These are phyloP conservation scores for Cerceris rybyensis DNA, from an alignment of 2,888 invertebrate species.

Conservation along the genomic window DNA sequence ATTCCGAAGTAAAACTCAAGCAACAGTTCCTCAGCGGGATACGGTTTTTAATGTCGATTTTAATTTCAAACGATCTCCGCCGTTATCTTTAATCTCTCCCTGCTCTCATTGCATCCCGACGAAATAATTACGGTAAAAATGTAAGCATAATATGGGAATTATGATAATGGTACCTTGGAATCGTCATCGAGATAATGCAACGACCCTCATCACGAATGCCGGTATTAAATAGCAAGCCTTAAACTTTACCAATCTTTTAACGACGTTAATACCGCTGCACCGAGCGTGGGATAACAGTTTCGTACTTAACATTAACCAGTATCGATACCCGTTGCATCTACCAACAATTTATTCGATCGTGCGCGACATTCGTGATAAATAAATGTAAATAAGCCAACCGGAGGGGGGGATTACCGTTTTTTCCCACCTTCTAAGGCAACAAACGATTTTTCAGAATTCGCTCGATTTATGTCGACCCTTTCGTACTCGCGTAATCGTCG, in stretches of 20 bases:
- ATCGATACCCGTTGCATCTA: neutral
- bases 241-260: neutral
- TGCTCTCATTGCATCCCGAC: too few species aligned
- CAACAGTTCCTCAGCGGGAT: too few species aligned
- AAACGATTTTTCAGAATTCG: slow-evolving; percentile 31
- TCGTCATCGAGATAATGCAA: neutral
- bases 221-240: neutral
- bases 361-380: slow-evolving; percentile 29
- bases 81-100: too few species aligned
- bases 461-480: slow-evolving; percentile 54
- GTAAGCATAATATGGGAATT: too few species aligned
- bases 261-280: neutral
- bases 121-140: too few species aligned
- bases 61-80: too few species aligned
- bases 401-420: slow-evolving; percentile 39
- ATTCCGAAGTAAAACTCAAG: too few species aligned
- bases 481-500: slow-evolving; percentile 60
- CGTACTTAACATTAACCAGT: neutral
- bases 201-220: neutral
- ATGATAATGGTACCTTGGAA: neutral
- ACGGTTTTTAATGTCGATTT: too few species aligned
- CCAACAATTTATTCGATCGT: slow-evolving; percentile 28
- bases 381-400: slow-evolving; percentile 25
- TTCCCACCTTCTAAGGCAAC: slow-evolving; percentile 41
- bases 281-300: neutral